A percentile compares a stretch with the other conserved stretches of the same genome.
phyloP scores from a whole-genome alignment of 2,888 invertebrate genomes.

The Choristoneura rosaceana region DNA sequence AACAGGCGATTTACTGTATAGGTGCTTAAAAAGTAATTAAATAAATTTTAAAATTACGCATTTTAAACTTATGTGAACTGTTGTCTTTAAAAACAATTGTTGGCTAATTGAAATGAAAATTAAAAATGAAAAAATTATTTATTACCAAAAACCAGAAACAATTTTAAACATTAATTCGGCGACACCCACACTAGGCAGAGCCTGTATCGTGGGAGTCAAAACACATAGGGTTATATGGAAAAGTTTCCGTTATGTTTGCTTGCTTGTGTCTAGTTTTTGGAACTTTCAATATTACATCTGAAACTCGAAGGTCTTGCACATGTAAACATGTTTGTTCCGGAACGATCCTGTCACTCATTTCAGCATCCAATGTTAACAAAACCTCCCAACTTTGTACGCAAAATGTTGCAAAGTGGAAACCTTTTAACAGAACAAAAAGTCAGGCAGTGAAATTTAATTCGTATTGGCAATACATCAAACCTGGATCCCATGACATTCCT shows the following conservation, averaged over 20 bases:
- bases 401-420: conserved; percentile 4
- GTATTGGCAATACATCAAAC: conserved; percentile 52
- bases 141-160: too few relatives aligned
- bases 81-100: too few relatives aligned
- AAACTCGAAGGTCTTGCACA: neutral
- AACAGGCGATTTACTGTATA: too few relatives aligned
- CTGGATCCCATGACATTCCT: conserved; percentile 27
- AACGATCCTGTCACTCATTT: neutral
- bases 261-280: neutral
- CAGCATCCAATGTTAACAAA: neutral
- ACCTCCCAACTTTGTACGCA: neutral
- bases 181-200: too few relatives aligned
- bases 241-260: neutral
- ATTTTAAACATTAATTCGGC: too few relatives aligned
- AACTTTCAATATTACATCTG: neutral
- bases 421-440: conserved; percentile 14
- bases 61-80: too few relatives aligned
- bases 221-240: too few relatives aligned
- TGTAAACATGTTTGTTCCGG: neutral
- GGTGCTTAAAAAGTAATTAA: too few relatives aligned
- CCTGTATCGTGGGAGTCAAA: too few relatives aligned
- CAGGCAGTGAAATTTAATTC: conserved; percentile 43
- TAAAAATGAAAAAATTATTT: too few relatives aligned
- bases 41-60: too few relatives aligned
- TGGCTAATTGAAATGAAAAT: too few relatives aligned